Evolutionary conservation across 64 coral and sea anemone genomes (phyloP).

Genomic region (Actinia tenebrosa): DNA sequence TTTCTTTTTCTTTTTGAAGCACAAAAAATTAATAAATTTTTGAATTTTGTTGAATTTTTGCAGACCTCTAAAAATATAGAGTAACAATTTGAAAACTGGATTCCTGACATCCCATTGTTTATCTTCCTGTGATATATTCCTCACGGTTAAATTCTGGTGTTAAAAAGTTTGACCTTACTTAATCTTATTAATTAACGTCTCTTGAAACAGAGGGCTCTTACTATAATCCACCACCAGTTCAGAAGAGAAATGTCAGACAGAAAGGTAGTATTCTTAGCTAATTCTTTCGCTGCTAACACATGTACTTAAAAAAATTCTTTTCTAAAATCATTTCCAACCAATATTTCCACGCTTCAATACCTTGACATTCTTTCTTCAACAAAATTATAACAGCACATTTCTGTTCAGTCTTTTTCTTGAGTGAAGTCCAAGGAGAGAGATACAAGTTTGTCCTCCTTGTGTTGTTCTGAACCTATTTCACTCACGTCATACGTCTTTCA

Average conservation of each 20-base stretch:
- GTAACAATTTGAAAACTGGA: too few relatives aligned
- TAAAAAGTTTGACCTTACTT: background rate
- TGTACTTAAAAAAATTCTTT: background rate
- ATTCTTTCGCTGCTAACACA: background rate
- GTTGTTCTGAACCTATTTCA: too few relatives aligned
- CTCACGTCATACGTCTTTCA: too few relatives aligned
- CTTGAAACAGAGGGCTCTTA: slow-evolving; percentile 15
- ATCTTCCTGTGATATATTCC: too few relatives aligned
- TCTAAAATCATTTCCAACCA: background rate
- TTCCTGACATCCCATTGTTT: too few relatives aligned
- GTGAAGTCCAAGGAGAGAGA: too few relatives aligned
- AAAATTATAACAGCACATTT: background rate
- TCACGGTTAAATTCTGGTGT: background rate
- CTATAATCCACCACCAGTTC: slow-evolving; percentile 19
- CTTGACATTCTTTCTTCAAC: background rate
- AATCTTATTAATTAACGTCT: background rate
- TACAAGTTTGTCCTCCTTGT: too few relatives aligned
- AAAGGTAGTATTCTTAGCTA: slow-evolving; percentile 21
- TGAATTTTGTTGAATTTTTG: too few relatives aligned
- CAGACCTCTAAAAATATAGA: too few relatives aligned
- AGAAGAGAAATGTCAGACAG: slow-evolving; percentile 25
- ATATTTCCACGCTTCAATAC: background rate
- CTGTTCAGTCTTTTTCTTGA: too few relatives aligned
- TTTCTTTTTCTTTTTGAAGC: too few relatives aligned
- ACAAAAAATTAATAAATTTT: too few relatives aligned